A percentile compares a stretch with the other conserved stretches of the same genome.
Conservation (phyloP, 2,888 invertebrate species). For the Tetanocera ferruginea region DNA sequence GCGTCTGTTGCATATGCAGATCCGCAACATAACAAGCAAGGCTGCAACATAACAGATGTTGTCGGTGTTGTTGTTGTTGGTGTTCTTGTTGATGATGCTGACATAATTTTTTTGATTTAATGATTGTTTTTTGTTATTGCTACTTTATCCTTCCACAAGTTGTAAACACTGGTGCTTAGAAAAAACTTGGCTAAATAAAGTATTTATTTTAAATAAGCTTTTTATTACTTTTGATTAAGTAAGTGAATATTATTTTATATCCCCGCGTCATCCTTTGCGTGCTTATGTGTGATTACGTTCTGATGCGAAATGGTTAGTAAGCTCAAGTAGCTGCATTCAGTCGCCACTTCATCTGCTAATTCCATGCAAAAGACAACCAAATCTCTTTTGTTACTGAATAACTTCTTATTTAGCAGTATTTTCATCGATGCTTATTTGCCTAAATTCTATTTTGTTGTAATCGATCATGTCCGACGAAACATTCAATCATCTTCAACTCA, state of each 20-base stretch:
- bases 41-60: conserved; percentile 51
- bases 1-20: conserved; percentile 52
- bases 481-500: conserved; percentile 46
- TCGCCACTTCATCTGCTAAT: neutral
- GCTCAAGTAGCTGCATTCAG: neutral
- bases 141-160: neutral
- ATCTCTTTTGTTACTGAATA: neutral
- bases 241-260: neutral
- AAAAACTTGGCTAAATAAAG: neutral
- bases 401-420: neutral
- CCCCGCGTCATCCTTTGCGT: neutral
- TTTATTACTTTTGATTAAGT: neutral
- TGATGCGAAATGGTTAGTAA: too few species aligned
- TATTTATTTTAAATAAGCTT: neutral
- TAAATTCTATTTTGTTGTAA: conserved; percentile 40
- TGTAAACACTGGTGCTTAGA: neutral
- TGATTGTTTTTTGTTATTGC: neutral
- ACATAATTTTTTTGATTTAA: neutral
- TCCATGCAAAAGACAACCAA: neutral
- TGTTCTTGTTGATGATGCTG: neutral
- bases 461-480: conserved; percentile 41
- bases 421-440: conserved; percentile 2
- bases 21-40: neutral
- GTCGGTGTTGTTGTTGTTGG: neutral
- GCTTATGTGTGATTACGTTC: too few species aligned